Percentiles rank a stretch among this genome's conserved stretches.
These are phyloP conservation scores for Hecatera dysodea DNA, from an alignment of 2,888 invertebrate species.

Conservation along the genomic window DNA sequence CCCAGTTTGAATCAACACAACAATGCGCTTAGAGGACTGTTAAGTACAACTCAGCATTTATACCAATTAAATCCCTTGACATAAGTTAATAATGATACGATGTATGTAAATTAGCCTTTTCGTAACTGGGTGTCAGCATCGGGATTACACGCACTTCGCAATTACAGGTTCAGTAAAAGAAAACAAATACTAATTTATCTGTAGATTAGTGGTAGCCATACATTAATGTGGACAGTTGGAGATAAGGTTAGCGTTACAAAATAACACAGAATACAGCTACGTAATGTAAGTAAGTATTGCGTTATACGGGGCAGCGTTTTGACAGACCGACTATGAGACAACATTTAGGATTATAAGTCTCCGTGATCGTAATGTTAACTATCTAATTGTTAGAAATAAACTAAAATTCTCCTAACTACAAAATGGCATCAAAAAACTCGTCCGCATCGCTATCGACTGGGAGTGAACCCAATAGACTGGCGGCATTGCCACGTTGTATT, in stretches of 20 bases:
- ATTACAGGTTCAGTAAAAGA: conserved; percentile 4
- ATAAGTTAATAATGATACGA: neutral
- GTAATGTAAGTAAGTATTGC: conserved; percentile 39
- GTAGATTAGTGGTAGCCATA: conserved; percentile 16
- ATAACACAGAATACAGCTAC: conserved; percentile 47
- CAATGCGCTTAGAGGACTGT: no score
- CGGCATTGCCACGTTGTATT: no score
- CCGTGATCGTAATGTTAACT: conserved; percentile 30
- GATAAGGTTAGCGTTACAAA: conserved; percentile 41
- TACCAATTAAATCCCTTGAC: neutral
- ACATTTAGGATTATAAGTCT: conserved; percentile 67
- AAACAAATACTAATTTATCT: conserved; percentile 3
- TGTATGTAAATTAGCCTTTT: neutral
- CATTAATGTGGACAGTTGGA: conserved; percentile 27
- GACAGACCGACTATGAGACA: conserved; percentile 68
- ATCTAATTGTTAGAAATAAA: no score
- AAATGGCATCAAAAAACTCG: no score
- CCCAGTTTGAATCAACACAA: no score
- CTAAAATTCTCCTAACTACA: no score
- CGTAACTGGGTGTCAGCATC: neutral
- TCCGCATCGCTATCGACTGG: no score
- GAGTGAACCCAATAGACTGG: no score
- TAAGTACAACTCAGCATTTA: no score
- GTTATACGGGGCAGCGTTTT: conserved; percentile 58
- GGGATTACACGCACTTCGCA: neutral